These are phyloP conservation scores for Hydropsyche tenuis DNA, from an alignment of 1,140 invertebrate species.

Conservation along the genomic window DNA sequence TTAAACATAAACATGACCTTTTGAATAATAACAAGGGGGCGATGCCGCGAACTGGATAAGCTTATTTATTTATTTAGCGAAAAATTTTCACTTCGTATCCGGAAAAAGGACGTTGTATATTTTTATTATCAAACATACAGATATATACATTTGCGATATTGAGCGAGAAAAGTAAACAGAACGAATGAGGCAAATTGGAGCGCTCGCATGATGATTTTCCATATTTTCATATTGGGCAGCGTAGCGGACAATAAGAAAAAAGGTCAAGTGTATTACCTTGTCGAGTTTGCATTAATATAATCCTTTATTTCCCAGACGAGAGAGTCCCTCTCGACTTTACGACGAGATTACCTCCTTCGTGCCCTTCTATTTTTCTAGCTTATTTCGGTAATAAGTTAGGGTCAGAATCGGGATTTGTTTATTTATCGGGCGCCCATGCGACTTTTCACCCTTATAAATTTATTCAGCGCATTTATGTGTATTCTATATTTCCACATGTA, in stretches of 20 bases:
- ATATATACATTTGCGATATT: too few species aligned
- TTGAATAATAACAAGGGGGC: constrained; percentile 1
- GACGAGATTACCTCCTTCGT: neutral
- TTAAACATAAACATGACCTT: constrained; percentile 12
- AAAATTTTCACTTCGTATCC: neutral
- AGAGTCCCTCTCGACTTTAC: neutral
- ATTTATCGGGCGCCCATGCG: neutral
- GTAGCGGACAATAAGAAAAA: neutral
- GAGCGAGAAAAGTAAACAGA: too few species aligned
- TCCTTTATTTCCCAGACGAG: constrained; percentile 2
- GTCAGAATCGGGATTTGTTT: constrained; percentile 1
- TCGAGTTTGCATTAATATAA: constrained; percentile 16
- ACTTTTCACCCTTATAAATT: neutral
- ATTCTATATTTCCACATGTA: too few species aligned
- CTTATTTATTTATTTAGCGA: constrained; percentile 11
- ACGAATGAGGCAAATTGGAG: too few species aligned
- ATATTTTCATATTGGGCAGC: too few species aligned
- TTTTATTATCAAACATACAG: neutral
- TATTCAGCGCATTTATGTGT: neutral
- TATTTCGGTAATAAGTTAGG: constrained; percentile 1
- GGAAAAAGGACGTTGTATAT: neutral
- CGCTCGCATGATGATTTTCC: too few species aligned
- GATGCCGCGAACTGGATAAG: neutral
- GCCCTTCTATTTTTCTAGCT: neutral
- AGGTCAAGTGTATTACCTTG: neutral